Base-by-base conservation (phyloP, 2,888 invertebrate species). In the Augochlorella aurata region DNA sequence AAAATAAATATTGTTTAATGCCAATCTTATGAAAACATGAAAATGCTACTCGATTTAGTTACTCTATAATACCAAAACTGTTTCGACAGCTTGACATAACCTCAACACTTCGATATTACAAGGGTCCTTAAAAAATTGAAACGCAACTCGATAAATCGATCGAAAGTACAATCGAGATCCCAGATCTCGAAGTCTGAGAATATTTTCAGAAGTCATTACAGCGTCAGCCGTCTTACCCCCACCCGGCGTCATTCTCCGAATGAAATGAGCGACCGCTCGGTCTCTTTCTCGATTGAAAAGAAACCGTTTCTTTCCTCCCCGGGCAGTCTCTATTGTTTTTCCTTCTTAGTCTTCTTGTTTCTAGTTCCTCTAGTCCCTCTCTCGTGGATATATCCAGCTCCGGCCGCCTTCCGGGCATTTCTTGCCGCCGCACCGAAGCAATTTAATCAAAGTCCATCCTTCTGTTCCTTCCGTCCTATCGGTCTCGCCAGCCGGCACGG, bases 401-500 rank as follows among this genome's bases (percentile, higher is more conserved):
- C 67, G 9, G 10, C 14, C 49, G 49, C n/a, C 67, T 67, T 45
- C 67, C 67, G 67, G 52, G 50, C n/a, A 29, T 72, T 65, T 65
- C 65, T 61, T 73, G n/a, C 73, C 54, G 50, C 50, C 5, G 63
- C 66, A 10, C 52, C 65, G 38, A 66, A 74, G 79, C 81, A 76
- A 82, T 82, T 79, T 85, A 85, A 85, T 86, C 86, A 81, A 81
- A 81, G 78, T 83, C 85, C 73, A 71, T 83, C 73, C 66, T 82
- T 83, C 72, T 65, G 74, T 77, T 75, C 68, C 63, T 67, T 72
- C 45, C 71, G 45, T 54, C 52, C 79, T 77, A 77, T 79, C 74
- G 83, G 71, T 79, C 77, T 82, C 85, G 69, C 74, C 74, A 66
- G 69, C 44, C 47, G n/a, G 65, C 44, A 38, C 12, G 38, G 52